Conservation (phyloP, 2,888 invertebrate species). For the Drosophila austrosaltans region DNA sequence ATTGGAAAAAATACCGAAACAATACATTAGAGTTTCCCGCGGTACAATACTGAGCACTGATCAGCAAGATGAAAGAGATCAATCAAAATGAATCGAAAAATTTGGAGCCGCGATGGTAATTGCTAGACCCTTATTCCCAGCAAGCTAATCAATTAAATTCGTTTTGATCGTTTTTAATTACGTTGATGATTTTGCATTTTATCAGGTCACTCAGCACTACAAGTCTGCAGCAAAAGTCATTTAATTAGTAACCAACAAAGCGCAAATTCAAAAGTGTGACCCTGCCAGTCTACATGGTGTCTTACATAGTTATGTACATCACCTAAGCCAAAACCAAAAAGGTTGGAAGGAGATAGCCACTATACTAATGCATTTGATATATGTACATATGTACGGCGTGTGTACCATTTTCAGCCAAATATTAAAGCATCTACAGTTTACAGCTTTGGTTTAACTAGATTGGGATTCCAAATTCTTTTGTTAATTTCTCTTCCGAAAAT, state of each 20-base stretch:
- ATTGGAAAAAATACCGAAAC: slow-evolving; percentile 55
- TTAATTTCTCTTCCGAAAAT: too few relatives aligned
- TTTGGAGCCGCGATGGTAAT: slow-evolving; percentile 69
- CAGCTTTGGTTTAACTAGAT: too few relatives aligned
- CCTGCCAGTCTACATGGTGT: too few relatives aligned
- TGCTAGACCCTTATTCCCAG: slow-evolving; percentile 28
- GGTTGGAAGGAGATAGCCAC: too few relatives aligned
- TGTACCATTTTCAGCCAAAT: too few relatives aligned
- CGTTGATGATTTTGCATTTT: slow-evolving; percentile 79
- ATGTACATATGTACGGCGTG: too few relatives aligned
- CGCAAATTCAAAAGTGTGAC: neutral
- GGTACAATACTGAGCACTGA: slow-evolving; percentile 21
- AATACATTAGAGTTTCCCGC: slow-evolving; percentile 32
- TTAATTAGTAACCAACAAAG: slow-evolving; percentile 42
- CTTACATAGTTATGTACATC: too few relatives aligned
- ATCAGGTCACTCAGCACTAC: slow-evolving; percentile 55
- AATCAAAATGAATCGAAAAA: slow-evolving; percentile 68
- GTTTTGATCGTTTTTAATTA: slow-evolving; percentile 82
- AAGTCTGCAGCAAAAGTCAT: slow-evolving; percentile 37
- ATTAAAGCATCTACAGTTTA: too few relatives aligned
- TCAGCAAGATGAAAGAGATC: slow-evolving; percentile 49
- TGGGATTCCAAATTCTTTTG: too few relatives aligned
- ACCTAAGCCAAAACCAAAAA: too few relatives aligned
- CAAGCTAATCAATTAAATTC: slow-evolving; percentile 82
- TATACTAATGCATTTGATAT: too few relatives aligned